Evolutionary conservation across 2,888 invertebrate species (phyloP).

Genomic region (Tetragonisca angustula): DNA sequence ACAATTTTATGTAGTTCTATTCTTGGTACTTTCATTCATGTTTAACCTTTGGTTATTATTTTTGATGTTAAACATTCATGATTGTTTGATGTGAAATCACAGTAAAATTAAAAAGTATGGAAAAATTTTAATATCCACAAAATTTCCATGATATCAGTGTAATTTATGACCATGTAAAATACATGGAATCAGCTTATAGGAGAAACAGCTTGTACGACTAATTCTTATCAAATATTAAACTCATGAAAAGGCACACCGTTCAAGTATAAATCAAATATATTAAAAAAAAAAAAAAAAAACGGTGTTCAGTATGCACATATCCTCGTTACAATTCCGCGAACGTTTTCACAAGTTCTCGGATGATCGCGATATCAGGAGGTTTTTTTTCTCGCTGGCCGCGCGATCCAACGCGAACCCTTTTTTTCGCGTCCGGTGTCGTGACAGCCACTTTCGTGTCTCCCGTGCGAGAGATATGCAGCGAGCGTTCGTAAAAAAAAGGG

Average conservation of each 20-base stretch:
- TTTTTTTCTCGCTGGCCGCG: not conserved
- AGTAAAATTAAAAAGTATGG: no score
- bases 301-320: not conserved
- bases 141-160: not conserved
- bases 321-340: not conserved
- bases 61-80: no score
- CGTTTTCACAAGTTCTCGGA: constrained; percentile 10
- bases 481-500: constrained; percentile 55
- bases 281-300: not conserved
- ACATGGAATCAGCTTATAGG: not conserved
- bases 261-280: not conserved
- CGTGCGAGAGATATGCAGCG: constrained; percentile 50
- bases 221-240: not conserved
- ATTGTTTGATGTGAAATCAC: no score
- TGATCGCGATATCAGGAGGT: constrained; percentile 7
- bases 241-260: not conserved
- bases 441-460: constrained; percentile 60
- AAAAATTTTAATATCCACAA: not conserved
- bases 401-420: not conserved
- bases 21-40: no score
- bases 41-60: no score
- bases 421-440: constrained; percentile 50
- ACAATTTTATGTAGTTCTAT: no score
- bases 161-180: not conserved
- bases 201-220: not conserved